Base-by-base conservation (phyloP, 2,888 invertebrate species). In the Lasioglossum figueresi region DNA sequence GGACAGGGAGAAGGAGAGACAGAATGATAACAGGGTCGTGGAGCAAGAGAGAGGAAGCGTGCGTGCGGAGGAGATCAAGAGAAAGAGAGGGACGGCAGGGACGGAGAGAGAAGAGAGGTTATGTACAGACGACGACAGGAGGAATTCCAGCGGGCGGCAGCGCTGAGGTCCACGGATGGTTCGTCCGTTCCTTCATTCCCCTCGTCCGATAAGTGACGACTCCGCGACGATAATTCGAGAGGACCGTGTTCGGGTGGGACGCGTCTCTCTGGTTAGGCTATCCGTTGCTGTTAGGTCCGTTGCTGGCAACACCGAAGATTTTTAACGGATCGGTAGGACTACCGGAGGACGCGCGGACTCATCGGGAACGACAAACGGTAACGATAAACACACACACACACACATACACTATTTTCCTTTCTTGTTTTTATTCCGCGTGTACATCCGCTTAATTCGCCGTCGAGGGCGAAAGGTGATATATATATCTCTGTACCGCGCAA, bases 121-220 rank as follows among this genome's bases (percentile, higher is more conserved):
- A 82, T 79, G 86, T 85, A 48, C 72, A 85, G 86, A 81, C 85
- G 77, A 86, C 85, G 80, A 84, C 82, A 85, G 86, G 79, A 86
- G 86, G 85, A 86, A 86, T 86, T 86, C 86, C 86, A 86, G 86
- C 86, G 82, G 85, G 85, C 76, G 79, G 82, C 85, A 86, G 86
- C 85, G 85, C 85, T 43, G 78, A 86, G 85, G 85, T 86, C 85
- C 85, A 84, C 85, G 85, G 85, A 80, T 79, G 80, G 82, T 79
- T 74, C 85, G 72, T 80, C 72, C 82, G 85, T 86, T 86, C 85
- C 84, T 85, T 85, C 86, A 82, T 83, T 85, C 87, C 86, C 81
- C 83, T 87, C 73, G 72, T 80, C 73, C 82, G 85, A 79, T 79
- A 82, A 86, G 68, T 71, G 79, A 81, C 85, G 85, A 85, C 80